Base-by-base conservation (phyloP, 2,888 invertebrate species). In the Platycheirus rosarum region DNA sequence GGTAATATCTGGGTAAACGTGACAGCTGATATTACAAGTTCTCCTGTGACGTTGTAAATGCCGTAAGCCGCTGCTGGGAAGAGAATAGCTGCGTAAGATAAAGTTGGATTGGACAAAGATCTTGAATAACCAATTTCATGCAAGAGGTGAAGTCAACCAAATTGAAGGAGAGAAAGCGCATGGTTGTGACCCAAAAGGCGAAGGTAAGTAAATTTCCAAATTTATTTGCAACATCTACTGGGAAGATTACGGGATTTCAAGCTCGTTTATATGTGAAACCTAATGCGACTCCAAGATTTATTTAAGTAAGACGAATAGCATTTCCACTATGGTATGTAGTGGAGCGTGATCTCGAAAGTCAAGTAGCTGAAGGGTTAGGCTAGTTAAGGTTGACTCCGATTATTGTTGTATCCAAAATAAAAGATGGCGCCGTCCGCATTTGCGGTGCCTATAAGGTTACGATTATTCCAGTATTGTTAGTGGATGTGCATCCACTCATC, bases 401-500 rank as follows among this genome's bases (percentile, higher is more conserved):
- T 23, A 23, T 2, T 23, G 23, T 2, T 23, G 23, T 23, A 23
- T 4, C 23, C 23, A 23, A 23, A 23, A 23, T 23, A 79, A 75
- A 80, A 16, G 70, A 86, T 55, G 85, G 84, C 3, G 29, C 42
- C 6, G 79, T 88, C 2, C 75, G 87, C 42, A 86, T 85, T 42
- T 86, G 86, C 44, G 85, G 84, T 8, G 85, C 85, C 53, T 86
- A 85, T 60, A 86, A 85, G 49, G 40, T 87, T 5, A 86, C 86
- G 2, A 26, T 87, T 16, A 88, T 87, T 71, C 85, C 85, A 6
- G 32, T 44, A 8, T 70, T 87, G 32, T 48, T 85, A 9, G 82
- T 85, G 1, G 86, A 87, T 62, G 80, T 86, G 57, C 82, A 88
- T 63, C 87, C 87, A 1, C 60, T 87, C 86, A 79, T 51, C 78